A percentile compares a stretch with the other conserved stretches of the same genome.
phyloP scores from a whole-genome alignment of 2,888 invertebrate species.

The Rhaphigaster nebulosa region DNA sequence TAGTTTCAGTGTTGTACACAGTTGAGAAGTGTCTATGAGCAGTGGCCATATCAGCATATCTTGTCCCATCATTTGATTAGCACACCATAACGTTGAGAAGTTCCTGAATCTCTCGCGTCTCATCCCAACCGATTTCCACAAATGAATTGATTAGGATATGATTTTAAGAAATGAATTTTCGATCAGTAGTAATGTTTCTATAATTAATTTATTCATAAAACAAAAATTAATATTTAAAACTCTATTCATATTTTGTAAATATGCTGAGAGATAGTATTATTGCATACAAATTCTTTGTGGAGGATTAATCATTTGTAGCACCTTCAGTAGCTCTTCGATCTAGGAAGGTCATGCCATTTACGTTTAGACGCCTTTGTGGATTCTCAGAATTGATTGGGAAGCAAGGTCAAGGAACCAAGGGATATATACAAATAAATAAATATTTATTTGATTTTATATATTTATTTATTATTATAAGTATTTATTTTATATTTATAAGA shows the following conservation, averaged over 20 bases:
- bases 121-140: background rate
- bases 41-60: background rate
- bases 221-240: too few species aligned
- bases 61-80: background rate
- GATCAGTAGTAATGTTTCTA: too few species aligned
- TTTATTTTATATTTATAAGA: too few species aligned
- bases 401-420: background rate
- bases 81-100: background rate
- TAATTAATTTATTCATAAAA: too few species aligned
- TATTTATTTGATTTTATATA: too few species aligned
- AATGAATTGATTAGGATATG: background rate
- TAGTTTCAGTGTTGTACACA: background rate
- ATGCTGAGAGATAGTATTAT: too few species aligned
- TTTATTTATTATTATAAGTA: too few species aligned
- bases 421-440: too few species aligned
- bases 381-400: background rate
- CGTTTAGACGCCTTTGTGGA: background rate
- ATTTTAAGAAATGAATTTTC: too few species aligned
- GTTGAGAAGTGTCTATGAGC: background rate
- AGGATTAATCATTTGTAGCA: background rate
- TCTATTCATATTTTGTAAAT: too few species aligned
- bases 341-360: background rate
- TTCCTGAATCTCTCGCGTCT: background rate
- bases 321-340: background rate
- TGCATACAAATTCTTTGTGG: background rate